A percentile compares a stretch with the other conserved stretches of the same genome.
Conservation (phyloP, 2,797 vertebrate species). For the Syngnathus rostellatus region DNA sequence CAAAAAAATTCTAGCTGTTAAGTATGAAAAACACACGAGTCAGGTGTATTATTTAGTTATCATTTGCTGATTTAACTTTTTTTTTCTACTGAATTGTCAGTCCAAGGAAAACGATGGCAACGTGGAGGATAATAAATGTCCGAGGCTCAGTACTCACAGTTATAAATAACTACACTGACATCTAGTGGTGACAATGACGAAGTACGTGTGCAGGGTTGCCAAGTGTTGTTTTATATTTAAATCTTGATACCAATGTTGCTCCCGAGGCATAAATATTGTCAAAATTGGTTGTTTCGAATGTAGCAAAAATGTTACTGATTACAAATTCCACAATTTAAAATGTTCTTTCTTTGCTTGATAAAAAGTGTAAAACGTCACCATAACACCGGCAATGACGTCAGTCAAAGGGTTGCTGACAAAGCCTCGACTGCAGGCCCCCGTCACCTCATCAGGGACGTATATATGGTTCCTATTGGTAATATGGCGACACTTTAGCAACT, state of each 20-base stretch:
- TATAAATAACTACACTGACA: not conserved
- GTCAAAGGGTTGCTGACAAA: not conserved
- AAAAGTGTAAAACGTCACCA: not conserved
- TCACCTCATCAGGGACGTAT: not conserved
- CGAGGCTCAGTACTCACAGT: not conserved
- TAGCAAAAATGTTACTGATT: no score
- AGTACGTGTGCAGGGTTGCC: not conserved
- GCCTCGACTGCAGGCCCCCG: not conserved
- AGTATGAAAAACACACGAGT: not conserved
- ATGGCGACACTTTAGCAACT: not conserved
- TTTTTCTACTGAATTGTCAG: not conserved
- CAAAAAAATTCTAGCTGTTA: not conserved
- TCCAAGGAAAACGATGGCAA: not conserved
- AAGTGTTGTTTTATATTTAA: not conserved
- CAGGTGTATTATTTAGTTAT: not conserved
- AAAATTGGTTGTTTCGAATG: not conserved
- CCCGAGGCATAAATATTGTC: no score
- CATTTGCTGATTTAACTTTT: not conserved
- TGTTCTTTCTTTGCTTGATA: not conserved
- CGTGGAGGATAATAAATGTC: not conserved
- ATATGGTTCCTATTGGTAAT: not conserved
- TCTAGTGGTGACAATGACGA: not conserved
- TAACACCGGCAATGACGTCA: not conserved
- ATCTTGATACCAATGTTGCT: not conserved
- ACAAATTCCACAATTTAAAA: no score